These are phyloP conservation scores for Argyresthia goedartella DNA, from an alignment of 2,888 invertebrate species.

Conservation along the genomic window DNA sequence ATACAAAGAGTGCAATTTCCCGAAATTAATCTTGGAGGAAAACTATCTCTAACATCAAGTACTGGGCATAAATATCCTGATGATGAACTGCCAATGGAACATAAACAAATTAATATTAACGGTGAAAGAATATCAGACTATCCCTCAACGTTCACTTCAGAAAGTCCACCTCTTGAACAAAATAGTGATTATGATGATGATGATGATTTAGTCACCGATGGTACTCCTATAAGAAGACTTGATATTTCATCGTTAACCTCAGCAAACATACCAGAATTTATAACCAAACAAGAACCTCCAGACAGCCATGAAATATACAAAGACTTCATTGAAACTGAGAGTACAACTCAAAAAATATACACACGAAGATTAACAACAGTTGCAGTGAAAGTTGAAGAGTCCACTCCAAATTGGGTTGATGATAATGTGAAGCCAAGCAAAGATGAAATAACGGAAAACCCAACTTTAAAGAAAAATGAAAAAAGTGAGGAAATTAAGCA, in stretches of 20 bases:
- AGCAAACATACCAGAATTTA: conserved; percentile 6
- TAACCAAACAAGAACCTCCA: conserved; percentile 10
- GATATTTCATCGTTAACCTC: background rate
- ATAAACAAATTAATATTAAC: too few relatives aligned
- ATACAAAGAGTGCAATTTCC: too few relatives aligned
- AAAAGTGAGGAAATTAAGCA: background rate
- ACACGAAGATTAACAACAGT: background rate
- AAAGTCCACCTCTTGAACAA: too few relatives aligned
- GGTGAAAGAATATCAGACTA: too few relatives aligned
- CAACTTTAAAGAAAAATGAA: background rate
- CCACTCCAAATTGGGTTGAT: background rate
- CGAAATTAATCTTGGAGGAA: too few relatives aligned
- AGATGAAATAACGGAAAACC: background rate
- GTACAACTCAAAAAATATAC: conserved; percentile 18
- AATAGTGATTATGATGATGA: too few relatives aligned
- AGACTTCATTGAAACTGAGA: conserved; percentile 1
- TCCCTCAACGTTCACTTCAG: too few relatives aligned
- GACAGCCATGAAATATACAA: background rate
- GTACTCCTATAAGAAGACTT: background rate
- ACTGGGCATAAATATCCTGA: too few relatives aligned
- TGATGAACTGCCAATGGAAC: too few relatives aligned
- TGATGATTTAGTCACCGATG: background rate
- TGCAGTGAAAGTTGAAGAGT: background rate
- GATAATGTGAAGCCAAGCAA: background rate
- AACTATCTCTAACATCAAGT: too few relatives aligned